Conservation (phyloP, 2,797 vertebrate species). For the Chloroceryle amazona region DNA sequence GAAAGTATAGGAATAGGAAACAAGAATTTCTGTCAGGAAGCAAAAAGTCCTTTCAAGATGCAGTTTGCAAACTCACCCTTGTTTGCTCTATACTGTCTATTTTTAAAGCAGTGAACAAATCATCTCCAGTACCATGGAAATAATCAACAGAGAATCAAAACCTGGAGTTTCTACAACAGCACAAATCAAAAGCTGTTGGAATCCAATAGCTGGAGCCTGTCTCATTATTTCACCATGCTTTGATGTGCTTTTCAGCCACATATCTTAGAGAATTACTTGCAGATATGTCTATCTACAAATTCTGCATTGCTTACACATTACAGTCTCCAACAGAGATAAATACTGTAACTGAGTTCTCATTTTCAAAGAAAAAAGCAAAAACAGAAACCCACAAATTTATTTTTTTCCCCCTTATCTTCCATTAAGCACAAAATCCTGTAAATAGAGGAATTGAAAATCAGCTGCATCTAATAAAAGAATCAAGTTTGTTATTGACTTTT, state of each 20-base stretch:
- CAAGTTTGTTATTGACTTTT: conserved; percentile 80
- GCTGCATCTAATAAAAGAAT: conserved; percentile 81
- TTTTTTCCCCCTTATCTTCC: conserved; percentile 56
- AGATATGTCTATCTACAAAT: conserved; percentile 83
- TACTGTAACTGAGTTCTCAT: conserved; percentile 80
- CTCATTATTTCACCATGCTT: conserved; percentile 84
- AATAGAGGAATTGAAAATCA: conserved; percentile 80
- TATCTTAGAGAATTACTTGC: conserved; percentile 83
- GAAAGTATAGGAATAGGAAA: background rate
- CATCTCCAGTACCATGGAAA: conserved; percentile 82
- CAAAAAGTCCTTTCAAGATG: conserved; percentile 67
- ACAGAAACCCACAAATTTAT: background rate
- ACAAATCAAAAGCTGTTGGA: conserved; percentile 86
- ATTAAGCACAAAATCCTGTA: conserved; percentile 76
- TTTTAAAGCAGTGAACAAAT: conserved; percentile 83
- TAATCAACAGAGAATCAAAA: conserved; percentile 87
- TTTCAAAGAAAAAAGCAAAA: conserved; percentile 56
- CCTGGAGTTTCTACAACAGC: conserved; percentile 80
- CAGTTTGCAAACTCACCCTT: conserved; percentile 80
- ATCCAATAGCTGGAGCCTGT: conserved; percentile 84
- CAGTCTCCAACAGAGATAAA: conserved; percentile 83
- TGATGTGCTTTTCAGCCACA: conserved; percentile 86
- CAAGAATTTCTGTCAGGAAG: conserved; percentile 32
- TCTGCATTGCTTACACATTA: conserved; percentile 80
- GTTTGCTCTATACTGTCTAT: conserved; percentile 69